Evolutionary conservation across 2,113 vertebrate species (phyloP).

Genomic region (Mormyrus iriodes): DNA sequence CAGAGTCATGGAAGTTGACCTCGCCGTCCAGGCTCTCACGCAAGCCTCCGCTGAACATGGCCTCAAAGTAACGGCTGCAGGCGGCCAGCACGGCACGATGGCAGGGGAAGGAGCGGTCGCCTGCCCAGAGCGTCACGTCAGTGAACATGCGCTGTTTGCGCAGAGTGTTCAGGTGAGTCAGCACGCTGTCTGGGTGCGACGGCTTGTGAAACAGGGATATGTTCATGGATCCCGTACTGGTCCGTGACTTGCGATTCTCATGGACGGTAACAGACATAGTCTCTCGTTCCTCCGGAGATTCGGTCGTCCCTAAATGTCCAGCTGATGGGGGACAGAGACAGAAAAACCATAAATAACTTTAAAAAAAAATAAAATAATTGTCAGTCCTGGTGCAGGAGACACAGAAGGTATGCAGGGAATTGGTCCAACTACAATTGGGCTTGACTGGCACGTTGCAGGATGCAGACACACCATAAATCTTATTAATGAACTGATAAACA

Average conservation of each 20-base stretch:
- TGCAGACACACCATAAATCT: background rate
- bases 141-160: slow-evolving; percentile 89
- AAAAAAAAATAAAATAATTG: background rate
- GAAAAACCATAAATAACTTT: background rate
- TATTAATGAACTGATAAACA: background rate
- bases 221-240: slow-evolving; percentile 87
- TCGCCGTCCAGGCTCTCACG: slow-evolving; percentile 80
- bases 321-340: slow-evolving; percentile 26
- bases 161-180: slow-evolving; percentile 83
- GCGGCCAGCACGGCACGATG: slow-evolving; percentile 87
- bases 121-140: slow-evolving; percentile 85
- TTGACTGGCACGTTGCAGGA: background rate
- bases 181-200: slow-evolving; percentile 82
- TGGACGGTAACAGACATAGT: slow-evolving; percentile 90
- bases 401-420: background rate
- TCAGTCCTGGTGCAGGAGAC: background rate
- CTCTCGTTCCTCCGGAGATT: slow-evolving; percentile 44
- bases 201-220: slow-evolving; percentile 88
- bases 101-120: slow-evolving; percentile 81
- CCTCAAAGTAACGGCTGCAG: slow-evolving; percentile 90
- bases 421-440: background rate
- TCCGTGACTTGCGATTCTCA: slow-evolving; percentile 87
- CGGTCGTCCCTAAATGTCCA: slow-evolving; percentile 32
- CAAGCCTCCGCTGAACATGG: slow-evolving; percentile 91
- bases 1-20: slow-evolving; percentile 86